A percentile compares a stretch with the other conserved stretches of the same genome.
Evolutionary conservation across 1,140 invertebrate genomes (phyloP).

Genomic region (Anoplolepis gracilipes): DNA sequence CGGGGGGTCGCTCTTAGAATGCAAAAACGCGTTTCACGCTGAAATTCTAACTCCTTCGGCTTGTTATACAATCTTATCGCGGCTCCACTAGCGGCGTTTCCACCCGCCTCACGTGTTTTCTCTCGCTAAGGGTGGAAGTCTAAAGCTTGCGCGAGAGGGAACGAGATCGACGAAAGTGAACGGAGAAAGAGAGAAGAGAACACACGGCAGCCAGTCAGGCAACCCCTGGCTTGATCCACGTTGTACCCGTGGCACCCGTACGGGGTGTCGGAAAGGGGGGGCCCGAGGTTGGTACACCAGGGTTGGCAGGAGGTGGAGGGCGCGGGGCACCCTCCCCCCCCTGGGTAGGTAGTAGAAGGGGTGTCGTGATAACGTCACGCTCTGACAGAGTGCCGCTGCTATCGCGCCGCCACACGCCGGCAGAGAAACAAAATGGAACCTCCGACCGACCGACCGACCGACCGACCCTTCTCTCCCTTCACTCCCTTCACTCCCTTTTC

Average conservation of each 20-base stretch:
- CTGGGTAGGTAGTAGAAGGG: slow-evolving; percentile 83
- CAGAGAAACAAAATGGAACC: slow-evolving; percentile 87
- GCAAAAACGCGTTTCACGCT: slow-evolving; percentile 79
- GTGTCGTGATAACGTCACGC: slow-evolving; percentile 87
- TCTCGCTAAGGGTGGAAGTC: slow-evolving; percentile 3
- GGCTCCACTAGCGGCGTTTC: slow-evolving; percentile 75
- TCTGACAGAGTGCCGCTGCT: slow-evolving; percentile 87
- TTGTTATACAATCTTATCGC: slow-evolving; percentile 83
- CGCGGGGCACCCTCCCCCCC: slow-evolving; percentile 74
- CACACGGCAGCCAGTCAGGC: slow-evolving; percentile 76
- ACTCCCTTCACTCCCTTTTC: slow-evolving; percentile 52
- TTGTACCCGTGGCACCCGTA: slow-evolving; percentile 77
- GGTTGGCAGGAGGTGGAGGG: slow-evolving; percentile 56
- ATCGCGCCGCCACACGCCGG: slow-evolving; percentile 86
- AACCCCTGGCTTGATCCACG: slow-evolving; percentile 81
- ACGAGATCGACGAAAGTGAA: slow-evolving; percentile 59
- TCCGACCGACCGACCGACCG: slow-evolving; percentile 80
- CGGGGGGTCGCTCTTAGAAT: slow-evolving; percentile 61
- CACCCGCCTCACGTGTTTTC: slow-evolving; percentile 56
- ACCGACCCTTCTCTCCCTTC: slow-evolving; percentile 62
- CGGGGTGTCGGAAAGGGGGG: slow-evolving; percentile 67
- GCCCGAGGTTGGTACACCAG: slow-evolving; percentile 22
- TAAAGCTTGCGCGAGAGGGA: slow-evolving; percentile 53
- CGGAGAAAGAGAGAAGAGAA: slow-evolving; percentile 68
- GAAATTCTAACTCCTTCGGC: slow-evolving; percentile 83